These are phyloP conservation scores for Xerus inauris DNA, from an alignment of 2,113 vertebrate species.

Conservation along the genomic window DNA sequence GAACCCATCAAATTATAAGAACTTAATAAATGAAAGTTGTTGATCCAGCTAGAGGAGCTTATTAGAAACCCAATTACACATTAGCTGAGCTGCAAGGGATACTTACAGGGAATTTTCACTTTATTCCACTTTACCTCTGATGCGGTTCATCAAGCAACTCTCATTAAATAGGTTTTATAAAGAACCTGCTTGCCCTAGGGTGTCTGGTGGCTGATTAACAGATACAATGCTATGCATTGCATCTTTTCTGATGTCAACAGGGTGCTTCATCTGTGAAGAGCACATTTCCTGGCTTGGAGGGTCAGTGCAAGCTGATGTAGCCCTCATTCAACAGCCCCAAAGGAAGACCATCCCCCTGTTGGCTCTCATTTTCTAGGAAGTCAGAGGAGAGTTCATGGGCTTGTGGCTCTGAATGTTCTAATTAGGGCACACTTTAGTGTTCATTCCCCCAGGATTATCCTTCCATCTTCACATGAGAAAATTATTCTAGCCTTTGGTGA, in stretches of 20 bases:
- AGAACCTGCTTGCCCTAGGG: not conserved
- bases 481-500: conserved; percentile 24
- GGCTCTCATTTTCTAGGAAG: not conserved
- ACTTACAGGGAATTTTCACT: not conserved
- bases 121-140: not conserved
- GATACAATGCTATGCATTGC: not conserved
- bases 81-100: not conserved
- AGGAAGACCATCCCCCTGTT: not conserved
- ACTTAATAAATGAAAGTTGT: not conserved
- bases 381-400: not conserved
- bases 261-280: not conserved
- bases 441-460: not conserved
- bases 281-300: not conserved
- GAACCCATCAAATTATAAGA: not conserved
- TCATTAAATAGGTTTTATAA: conserved; percentile 32
- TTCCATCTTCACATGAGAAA: conserved; percentile 18
- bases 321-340: not conserved
- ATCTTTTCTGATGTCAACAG: conserved; percentile 20
- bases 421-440: not conserved
- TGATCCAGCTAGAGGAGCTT: not conserved
- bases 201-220: not conserved
- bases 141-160: not conserved
- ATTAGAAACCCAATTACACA: conserved; percentile 35
- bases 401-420: not conserved
- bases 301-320: not conserved